phyloP scores from a whole-genome alignment of 2,797 vertebrate species.

The Gymnoscopelus braueri region DNA sequence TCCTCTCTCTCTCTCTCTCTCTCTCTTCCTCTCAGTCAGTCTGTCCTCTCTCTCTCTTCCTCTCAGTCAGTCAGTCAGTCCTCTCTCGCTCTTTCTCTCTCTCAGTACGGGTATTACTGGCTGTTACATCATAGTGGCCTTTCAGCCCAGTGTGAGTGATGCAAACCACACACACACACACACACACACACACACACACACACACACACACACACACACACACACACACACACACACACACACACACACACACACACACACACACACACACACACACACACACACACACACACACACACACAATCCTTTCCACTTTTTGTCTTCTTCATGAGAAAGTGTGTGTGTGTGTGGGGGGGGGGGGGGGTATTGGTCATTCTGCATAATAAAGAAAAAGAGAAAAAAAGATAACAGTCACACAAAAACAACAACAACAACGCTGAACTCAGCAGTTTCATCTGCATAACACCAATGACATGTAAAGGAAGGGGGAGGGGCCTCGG shows the following conservation, averaged over 20 bases:
- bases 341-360: too few species aligned
- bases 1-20: neutral
- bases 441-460: constrained; percentile 16
- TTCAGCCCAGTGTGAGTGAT: constrained; percentile 65
- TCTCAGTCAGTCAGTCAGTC: neutral
- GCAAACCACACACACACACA: constrained; percentile 56
- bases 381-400: neutral
- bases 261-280: neutral
- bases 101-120: constrained; percentile 70
- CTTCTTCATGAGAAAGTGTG: neutral
- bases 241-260: constrained; percentile 8
- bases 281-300: constrained; percentile 9
- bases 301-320: neutral
- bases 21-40: neutral
- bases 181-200: constrained; percentile 22
- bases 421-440: neutral
- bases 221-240: neutral
- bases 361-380: neutral
- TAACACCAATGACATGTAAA: too few species aligned
- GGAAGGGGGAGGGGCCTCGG: too few species aligned
- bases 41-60: too few species aligned
- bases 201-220: constrained; percentile 12
- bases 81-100: constrained; percentile 27
- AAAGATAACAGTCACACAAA: too few species aligned
- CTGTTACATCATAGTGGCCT: constrained; percentile 77